These are phyloP conservation scores for Melinaea marsaeus DNA, from an alignment of 2,888 invertebrate genomes.

Conservation along the genomic window DNA sequence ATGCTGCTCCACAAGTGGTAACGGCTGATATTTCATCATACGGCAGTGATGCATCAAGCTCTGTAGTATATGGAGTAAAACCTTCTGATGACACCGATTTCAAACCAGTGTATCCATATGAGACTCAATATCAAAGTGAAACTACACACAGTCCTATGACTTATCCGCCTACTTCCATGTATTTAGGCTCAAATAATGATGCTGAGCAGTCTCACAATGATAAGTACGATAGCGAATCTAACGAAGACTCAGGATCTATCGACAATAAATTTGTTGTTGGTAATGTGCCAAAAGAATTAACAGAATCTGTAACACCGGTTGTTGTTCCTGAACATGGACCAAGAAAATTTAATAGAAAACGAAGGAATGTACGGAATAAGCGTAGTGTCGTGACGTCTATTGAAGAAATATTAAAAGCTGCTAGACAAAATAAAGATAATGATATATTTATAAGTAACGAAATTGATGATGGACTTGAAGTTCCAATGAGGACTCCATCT, in stretches of 20 bases:
- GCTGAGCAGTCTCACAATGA: slow-evolving; percentile 52
- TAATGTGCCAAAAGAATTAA: slow-evolving; percentile 79
- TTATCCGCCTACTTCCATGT: slow-evolving; percentile 69
- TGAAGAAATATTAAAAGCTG: slow-evolving; percentile 62
- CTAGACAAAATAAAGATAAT: slow-evolving; percentile 55
- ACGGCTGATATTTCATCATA: slow-evolving; percentile 56
- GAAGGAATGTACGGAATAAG: slow-evolving; percentile 40
- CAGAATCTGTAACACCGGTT: slow-evolving; percentile 75
- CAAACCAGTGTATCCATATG: slow-evolving; percentile 70
- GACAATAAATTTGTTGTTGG: slow-evolving; percentile 82
- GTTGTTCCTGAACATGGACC: slow-evolving; percentile 83
- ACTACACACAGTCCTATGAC: slow-evolving; percentile 62
- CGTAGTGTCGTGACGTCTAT: slow-evolving; percentile 60
- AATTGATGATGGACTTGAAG: slow-evolving; percentile 60
- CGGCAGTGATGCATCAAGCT: slow-evolving; percentile 56
- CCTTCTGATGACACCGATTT: slow-evolving; percentile 66
- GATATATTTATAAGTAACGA: slow-evolving; percentile 70
- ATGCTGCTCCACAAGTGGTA: slow-evolving; percentile 64
- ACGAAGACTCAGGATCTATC: slow-evolving; percentile 42
- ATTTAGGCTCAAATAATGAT: slow-evolving; percentile 68
- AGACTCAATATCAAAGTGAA: slow-evolving; percentile 64
- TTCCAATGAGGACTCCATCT: slow-evolving; percentile 42
- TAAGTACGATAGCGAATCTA: slow-evolving; percentile 52
- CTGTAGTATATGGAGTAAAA: slow-evolving; percentile 69
- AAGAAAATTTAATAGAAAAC: slow-evolving; percentile 61